phyloP scores from a whole-genome alignment of 2,113 vertebrate genomes.

The Oreochromis tanganicae region DNA sequence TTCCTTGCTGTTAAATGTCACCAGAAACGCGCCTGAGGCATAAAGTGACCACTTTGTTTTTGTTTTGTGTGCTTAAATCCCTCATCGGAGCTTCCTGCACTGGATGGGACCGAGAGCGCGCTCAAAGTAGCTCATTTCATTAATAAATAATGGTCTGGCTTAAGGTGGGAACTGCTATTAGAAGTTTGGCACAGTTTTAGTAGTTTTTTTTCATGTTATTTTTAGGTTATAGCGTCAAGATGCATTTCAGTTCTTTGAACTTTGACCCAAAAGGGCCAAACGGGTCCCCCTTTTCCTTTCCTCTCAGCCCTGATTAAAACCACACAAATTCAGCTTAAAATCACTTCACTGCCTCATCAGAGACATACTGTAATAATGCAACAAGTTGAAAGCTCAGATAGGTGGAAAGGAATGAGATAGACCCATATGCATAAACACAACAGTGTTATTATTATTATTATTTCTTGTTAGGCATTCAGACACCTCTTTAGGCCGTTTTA shows the following conservation, averaged over 20 bases:
- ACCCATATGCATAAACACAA: constrained; percentile 32
- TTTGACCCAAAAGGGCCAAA: neutral
- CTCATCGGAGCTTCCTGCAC: constrained; percentile 20
- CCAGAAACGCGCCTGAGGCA: constrained; percentile 73
- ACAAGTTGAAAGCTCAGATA: neutral
- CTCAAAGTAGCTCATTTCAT: neutral
- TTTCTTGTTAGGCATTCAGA: neutral
- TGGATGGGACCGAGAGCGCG: neutral
- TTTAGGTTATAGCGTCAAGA: neutral
- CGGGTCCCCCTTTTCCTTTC: neutral
- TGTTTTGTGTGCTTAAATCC: constrained; percentile 58
- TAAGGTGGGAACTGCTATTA: neutral
- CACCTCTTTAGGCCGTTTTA: neutral
- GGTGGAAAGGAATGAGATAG: constrained; percentile 1
- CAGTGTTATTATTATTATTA: neutral
- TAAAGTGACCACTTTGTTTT: constrained; percentile 71
- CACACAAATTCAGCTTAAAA: neutral
- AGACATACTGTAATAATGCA: neutral
- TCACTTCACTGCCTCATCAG: neutral
- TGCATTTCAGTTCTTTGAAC: neutral
- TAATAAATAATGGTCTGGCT: neutral
- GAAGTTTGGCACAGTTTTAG: neutral
- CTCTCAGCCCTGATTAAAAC: neutral
- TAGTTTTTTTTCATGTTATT: neutral
- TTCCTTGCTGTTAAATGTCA: constrained; percentile 85